A percentile compares a stretch with the other conserved stretches of the same genome.
Evolutionary conservation across 2,888 invertebrate genomes (phyloP).

Genomic region (Agonopterix heracliana): DNA sequence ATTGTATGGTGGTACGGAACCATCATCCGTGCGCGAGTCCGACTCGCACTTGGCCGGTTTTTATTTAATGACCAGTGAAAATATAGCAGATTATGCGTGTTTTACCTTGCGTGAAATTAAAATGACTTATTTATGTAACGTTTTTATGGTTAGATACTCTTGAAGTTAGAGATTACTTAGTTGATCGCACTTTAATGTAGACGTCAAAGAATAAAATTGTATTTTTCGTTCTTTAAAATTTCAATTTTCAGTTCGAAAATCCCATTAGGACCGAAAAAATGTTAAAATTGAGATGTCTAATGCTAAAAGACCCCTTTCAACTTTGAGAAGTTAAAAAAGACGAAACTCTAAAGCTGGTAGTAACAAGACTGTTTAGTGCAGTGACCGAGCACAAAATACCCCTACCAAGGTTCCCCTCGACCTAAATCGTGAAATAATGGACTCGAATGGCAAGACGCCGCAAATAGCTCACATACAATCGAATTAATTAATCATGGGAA

Average conservation of each 20-base stretch:
- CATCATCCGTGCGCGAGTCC: no score
- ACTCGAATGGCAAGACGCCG: constrained; percentile 46
- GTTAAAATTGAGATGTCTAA: neutral
- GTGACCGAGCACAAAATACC: constrained; percentile 64
- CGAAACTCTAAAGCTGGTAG: constrained; percentile 27
- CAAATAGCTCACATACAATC: constrained; percentile 67
- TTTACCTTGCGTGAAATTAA: constrained; percentile 19
- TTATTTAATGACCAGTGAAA: constrained; percentile 16
- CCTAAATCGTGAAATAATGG: constrained; percentile 65
- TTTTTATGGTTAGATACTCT: neutral
- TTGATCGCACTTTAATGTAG: neutral
- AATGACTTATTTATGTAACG: constrained; percentile 19
- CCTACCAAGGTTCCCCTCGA: constrained; percentile 46
- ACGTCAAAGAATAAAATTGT: neutral
- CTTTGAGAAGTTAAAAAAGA: neutral
- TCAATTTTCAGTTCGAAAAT: no score
- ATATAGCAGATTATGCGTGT: neutral
- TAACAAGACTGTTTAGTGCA: constrained; percentile 58
- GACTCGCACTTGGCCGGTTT: no score
- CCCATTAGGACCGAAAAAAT: neutral
- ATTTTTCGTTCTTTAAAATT: no score
- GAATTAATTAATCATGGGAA: constrained; percentile 73
- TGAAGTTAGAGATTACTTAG: neutral
- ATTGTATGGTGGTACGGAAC: no score
- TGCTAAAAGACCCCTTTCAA: neutral